A percentile compares a stretch with the other conserved stretches of the same genome.
Evolutionary conservation across 2,113 vertebrate genomes (phyloP).

Genomic region (Siphamia tubifer): DNA sequence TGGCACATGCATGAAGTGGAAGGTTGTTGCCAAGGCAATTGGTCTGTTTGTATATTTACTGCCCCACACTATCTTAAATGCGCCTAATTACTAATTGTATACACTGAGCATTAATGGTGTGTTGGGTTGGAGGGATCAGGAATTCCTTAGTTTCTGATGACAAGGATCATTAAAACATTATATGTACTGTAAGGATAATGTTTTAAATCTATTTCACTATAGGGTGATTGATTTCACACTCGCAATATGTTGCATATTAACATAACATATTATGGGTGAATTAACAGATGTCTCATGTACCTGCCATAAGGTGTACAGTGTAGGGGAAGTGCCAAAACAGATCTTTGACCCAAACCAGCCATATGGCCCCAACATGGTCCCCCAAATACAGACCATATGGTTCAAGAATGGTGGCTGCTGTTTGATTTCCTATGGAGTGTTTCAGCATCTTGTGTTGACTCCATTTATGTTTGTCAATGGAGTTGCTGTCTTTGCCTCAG

Average conservation of each 20-base stretch:
- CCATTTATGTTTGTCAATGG: slow-evolving; percentile 20
- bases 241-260: slow-evolving; percentile 35
- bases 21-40: slow-evolving; percentile 51
- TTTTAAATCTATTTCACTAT: not conserved
- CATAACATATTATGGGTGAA: slow-evolving; percentile 39
- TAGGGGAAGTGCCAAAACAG: slow-evolving; percentile 49
- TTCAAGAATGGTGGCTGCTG: slow-evolving; percentile 22
- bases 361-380: slow-evolving; percentile 52
- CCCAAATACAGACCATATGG: slow-evolving; percentile 58
- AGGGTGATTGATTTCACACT: slow-evolving; percentile 37
- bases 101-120: slow-evolving; percentile 25
- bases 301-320: slow-evolving; percentile 63
- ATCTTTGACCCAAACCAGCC: slow-evolving; percentile 57
- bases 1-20: slow-evolving; percentile 17
- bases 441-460: slow-evolving; percentile 22
- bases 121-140: not conserved
- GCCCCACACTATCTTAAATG: slow-evolving; percentile 2
- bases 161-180: too few species aligned
- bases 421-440: slow-evolving; percentile 34
- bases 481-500: not conserved
- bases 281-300: slow-evolving; percentile 51
- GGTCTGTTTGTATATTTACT: slow-evolving; percentile 47
- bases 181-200: too few species aligned
- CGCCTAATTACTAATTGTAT: slow-evolving; percentile 29
- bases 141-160: not conserved